These are phyloP conservation scores for Xanthorhoe designata DNA, from an alignment of 2,888 invertebrate genomes.

Conservation along the genomic window DNA sequence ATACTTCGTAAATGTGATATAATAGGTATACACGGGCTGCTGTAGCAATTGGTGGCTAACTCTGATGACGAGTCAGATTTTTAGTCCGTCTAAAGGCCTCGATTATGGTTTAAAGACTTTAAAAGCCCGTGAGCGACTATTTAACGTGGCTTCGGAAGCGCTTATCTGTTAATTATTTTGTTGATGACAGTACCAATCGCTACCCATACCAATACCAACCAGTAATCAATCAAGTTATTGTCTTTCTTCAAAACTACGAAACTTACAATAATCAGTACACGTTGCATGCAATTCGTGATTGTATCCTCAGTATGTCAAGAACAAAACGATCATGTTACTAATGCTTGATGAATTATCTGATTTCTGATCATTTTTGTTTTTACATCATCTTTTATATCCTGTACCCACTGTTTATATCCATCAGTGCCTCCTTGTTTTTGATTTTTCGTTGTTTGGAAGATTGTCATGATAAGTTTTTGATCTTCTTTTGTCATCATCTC, in stretches of 20 bases:
- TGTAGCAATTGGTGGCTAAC: too few relatives aligned
- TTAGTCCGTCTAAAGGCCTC: too few relatives aligned
- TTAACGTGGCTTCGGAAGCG: too few relatives aligned
- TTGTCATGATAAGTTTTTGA: too few relatives aligned
- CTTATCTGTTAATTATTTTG: too few relatives aligned
- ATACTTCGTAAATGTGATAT: not conserved
- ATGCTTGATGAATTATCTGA: slow-evolving; percentile 13
- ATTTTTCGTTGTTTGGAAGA: too few relatives aligned
- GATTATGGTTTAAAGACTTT: too few relatives aligned
- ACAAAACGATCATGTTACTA: slow-evolving; percentile 21
- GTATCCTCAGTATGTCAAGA: slow-evolving; percentile 20
- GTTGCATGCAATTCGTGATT: slow-evolving; percentile 21
- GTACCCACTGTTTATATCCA: not conserved
- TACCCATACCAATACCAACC: too few relatives aligned
- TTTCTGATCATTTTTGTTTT: slow-evolving; percentile 18
- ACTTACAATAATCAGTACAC: not conserved
- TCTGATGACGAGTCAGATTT: too few relatives aligned
- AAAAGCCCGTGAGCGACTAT: too few relatives aligned
- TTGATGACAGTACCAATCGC: not conserved
- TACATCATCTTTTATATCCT: not conserved
- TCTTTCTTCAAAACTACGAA: not conserved
- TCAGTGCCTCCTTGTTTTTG: not conserved
- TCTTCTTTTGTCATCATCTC: too few relatives aligned
- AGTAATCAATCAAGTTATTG: not conserved
- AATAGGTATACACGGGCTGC: too few relatives aligned